Evolutionary conservation across 2,797 vertebrate species (phyloP).

Genomic region (Micropoecilia bifurca): DNA sequence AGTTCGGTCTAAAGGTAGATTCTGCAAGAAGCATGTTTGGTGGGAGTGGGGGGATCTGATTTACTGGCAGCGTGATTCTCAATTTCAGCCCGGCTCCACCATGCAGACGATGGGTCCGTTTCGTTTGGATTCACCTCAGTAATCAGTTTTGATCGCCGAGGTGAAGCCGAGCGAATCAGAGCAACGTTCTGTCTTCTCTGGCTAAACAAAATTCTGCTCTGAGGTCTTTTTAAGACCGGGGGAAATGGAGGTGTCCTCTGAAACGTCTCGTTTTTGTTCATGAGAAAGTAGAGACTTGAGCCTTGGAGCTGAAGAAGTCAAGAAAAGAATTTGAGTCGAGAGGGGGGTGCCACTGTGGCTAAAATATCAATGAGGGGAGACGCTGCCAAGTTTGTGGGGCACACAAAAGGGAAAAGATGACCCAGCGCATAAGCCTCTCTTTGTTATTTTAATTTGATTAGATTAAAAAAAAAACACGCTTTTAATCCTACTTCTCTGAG

Average conservation of each 20-base stretch:
- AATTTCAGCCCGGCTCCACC: slow-evolving; percentile 71
- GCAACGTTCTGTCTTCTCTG: slow-evolving; percentile 62
- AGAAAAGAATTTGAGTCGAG: slow-evolving; percentile 75
- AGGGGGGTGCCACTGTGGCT: slow-evolving; percentile 76
- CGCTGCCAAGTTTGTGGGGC: slow-evolving; percentile 67
- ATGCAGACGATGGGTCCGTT: slow-evolving; percentile 73
- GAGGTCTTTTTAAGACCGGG: slow-evolving; percentile 57
- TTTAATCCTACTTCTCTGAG: slow-evolving; percentile 1
- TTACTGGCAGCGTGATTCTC: slow-evolving; percentile 74
- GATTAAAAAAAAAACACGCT: not conserved
- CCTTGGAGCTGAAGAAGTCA: slow-evolving; percentile 72
- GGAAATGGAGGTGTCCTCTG: slow-evolving; percentile 62
- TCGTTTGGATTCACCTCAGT: slow-evolving; percentile 70
- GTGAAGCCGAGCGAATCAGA: slow-evolving; percentile 78
- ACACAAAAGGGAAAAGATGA: slow-evolving; percentile 51
- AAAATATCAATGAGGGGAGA: slow-evolving; percentile 79
- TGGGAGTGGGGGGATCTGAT: slow-evolving; percentile 61
- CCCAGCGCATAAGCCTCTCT: slow-evolving; percentile 25
- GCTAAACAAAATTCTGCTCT: slow-evolving; percentile 66
- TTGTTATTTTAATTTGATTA: not conserved
- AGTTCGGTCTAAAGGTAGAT: slow-evolving; percentile 53
- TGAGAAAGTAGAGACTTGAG: slow-evolving; percentile 67
- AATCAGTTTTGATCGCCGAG: slow-evolving; percentile 68
- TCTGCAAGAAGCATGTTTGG: slow-evolving; percentile 50
- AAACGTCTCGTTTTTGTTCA: slow-evolving; percentile 68